Evolutionary conservation across 2,113 vertebrate genomes (phyloP), one percentile per base, ranked within the genome.

Genomic region (Euleptes europaea): DNA sequence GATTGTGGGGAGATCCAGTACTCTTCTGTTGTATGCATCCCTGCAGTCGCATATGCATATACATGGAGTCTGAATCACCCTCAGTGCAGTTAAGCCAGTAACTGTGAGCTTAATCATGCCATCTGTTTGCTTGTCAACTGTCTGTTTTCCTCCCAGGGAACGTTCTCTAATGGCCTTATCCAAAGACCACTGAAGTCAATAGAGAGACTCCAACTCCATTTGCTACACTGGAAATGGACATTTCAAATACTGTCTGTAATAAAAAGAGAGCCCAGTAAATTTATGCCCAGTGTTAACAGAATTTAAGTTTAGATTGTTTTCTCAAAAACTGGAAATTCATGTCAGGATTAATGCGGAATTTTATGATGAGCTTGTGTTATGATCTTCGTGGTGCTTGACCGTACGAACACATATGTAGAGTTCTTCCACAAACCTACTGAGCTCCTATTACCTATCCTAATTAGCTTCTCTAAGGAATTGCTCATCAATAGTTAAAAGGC

Each of bases 41-140:
- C 51, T 54, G 51, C 13, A 15, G 21, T 60, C 23, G 57, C 54
- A 40, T 7, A 14, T 1, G 38, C 72, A 82, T 14, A 74, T 38
- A 42, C 70, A 26, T 42, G 79, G 21, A 71, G 3, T 3, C 8
- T 51, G 77, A 77, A 60, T 49, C 1, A 0, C 14, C 51, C 69
- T 51, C 65, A 51, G 0, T 78, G 75, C 71, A 83, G 81, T 86
- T 80, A 89, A 0, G 21, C 38, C 83, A 26, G 42, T 2, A 0
- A 49, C 86, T 47, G 49, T 5, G 3, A 78, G 12, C 72, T 82
- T 80, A 82, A n/a, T 44, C 74, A 63, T 83, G 47, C 86, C 85
- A 84, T 85, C 81, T 85, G 85, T 75, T 78, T 77, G 81, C 85
- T 87, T 91, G 80, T 86, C 85, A 91, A 73, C 78, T 76, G 78